Evolutionary conservation across 2,797 vertebrate genomes (phyloP).

Genomic region (Aulostomus chinensis): DNA sequence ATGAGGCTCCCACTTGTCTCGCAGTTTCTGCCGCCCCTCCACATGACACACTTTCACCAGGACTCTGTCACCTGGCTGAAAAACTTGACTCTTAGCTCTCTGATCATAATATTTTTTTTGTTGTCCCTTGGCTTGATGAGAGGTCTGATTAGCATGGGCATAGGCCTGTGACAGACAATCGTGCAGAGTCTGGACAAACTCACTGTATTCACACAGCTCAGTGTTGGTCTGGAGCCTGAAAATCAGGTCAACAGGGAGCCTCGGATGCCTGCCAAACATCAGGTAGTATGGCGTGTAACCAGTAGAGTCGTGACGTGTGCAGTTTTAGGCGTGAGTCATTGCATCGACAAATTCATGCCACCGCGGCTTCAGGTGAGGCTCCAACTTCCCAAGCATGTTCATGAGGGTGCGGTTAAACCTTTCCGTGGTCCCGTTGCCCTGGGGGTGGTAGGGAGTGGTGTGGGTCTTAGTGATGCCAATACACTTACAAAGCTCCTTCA

Average conservation of each 20-base stretch:
- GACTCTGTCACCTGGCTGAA: no score
- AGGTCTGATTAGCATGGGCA: constrained; percentile 7
- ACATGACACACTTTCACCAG: constrained; percentile 31
- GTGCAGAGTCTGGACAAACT: constrained; percentile 28
- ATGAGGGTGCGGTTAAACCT: no score
- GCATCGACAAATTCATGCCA: constrained; percentile 26
- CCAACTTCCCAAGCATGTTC: no score
- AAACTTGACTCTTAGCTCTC: no score
- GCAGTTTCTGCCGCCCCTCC: constrained; percentile 10
- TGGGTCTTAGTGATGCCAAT: constrained; percentile 35
- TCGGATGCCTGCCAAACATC: constrained; percentile 33
- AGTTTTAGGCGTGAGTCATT: constrained; percentile 3
- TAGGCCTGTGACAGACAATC: constrained; percentile 29
- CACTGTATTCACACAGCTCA: constrained; percentile 13
- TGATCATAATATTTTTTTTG: no score
- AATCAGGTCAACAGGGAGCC: constrained; percentile 20
- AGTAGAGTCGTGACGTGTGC: constrained; percentile 30
- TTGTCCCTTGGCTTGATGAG: constrained; percentile 2
- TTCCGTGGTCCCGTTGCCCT: no score
- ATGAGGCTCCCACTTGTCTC: constrained; percentile 17
- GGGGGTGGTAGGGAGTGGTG: constrained; percentile 34
- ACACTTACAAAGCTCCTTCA: constrained; percentile 36
- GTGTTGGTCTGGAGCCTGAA: no score
- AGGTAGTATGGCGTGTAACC: constrained; percentile 39
- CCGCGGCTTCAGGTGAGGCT: constrained; percentile 3